Conservation (phyloP, 1,140 invertebrate species). For the Bombus picipes region DNA sequence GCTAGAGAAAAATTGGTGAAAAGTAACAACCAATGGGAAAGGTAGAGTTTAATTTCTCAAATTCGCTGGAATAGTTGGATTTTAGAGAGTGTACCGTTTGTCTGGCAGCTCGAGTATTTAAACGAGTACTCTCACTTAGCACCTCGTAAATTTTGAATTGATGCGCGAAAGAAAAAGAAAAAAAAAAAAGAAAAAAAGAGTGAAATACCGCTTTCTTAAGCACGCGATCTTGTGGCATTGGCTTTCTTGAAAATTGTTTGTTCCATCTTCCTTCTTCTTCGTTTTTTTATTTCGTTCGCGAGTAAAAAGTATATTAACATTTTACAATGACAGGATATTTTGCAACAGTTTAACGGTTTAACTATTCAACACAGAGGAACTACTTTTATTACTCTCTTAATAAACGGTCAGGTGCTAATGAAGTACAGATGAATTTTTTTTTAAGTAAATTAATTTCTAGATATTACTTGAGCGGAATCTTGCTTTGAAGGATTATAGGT, state of each 20-base stretch:
- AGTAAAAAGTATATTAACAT: neutral
- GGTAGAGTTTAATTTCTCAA: neutral
- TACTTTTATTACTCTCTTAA: neutral
- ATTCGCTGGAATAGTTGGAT: neutral
- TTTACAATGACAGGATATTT: neutral
- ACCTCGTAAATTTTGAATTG: slow-evolving; percentile 31
- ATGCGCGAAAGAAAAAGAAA: neutral
- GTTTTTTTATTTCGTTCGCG: neutral
- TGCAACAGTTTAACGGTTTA: neutral
- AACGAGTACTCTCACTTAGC: slow-evolving; percentile 18
- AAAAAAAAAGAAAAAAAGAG: neutral
- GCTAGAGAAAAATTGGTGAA: too few relatives aligned
- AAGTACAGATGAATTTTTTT: neutral
- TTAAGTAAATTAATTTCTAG: too few relatives aligned
- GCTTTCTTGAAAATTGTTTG: neutral
- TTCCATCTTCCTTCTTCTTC: neutral
- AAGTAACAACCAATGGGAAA: too few relatives aligned
- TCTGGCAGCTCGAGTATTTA: neutral
- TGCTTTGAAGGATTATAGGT: too few relatives aligned
- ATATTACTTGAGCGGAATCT: too few relatives aligned
- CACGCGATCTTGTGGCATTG: neutral
- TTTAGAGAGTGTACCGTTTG: neutral
- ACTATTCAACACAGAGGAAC: neutral
- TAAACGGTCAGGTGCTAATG: neutral
- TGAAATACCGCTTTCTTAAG: neutral